A percentile compares a stretch with the other conserved stretches of the same genome.
These are phyloP conservation scores for Procavia capensis DNA, from an alignment of 2,113 vertebrate species.

Conservation along the genomic window DNA sequence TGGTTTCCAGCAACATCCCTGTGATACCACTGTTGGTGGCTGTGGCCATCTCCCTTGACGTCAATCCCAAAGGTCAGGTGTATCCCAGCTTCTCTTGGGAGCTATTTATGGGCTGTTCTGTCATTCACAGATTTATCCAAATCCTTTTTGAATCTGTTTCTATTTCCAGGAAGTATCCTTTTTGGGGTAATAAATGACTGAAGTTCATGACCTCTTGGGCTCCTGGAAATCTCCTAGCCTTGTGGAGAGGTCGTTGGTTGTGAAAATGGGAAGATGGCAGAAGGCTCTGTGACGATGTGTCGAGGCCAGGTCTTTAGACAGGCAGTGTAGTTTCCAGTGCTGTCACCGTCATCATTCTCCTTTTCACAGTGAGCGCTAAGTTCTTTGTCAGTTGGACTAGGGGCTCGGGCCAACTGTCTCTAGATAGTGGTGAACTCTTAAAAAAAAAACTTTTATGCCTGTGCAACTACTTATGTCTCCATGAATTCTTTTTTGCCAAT, in stretches of 20 bases:
- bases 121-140: constrained; percentile 77
- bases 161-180: constrained; percentile 78
- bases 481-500: not conserved
- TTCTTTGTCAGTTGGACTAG: not conserved
- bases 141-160: constrained; percentile 72
- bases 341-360: fast-evolving
- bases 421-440: not conserved
- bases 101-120: constrained; percentile 74
- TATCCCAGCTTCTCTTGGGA: constrained; percentile 32
- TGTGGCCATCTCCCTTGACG: constrained; percentile 66
- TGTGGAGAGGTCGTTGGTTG: not conserved
- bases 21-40: constrained; percentile 34
- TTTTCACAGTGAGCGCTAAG: not conserved
- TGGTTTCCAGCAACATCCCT: constrained; percentile 24
- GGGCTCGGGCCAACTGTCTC: not conserved
- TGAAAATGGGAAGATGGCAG: too few relatives aligned
- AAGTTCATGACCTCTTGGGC: not conserved
- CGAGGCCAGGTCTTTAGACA: not conserved
- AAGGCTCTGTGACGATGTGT: not conserved
- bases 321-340: not conserved
- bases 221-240: constrained; percentile 48
- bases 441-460: not conserved
- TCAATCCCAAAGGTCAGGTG: constrained; percentile 80
- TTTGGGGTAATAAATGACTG: constrained; percentile 61
- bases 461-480: not conserved